Conservation (phyloP, 2,797 vertebrate genomes). For the Distichodus sexfasciatus region DNA sequence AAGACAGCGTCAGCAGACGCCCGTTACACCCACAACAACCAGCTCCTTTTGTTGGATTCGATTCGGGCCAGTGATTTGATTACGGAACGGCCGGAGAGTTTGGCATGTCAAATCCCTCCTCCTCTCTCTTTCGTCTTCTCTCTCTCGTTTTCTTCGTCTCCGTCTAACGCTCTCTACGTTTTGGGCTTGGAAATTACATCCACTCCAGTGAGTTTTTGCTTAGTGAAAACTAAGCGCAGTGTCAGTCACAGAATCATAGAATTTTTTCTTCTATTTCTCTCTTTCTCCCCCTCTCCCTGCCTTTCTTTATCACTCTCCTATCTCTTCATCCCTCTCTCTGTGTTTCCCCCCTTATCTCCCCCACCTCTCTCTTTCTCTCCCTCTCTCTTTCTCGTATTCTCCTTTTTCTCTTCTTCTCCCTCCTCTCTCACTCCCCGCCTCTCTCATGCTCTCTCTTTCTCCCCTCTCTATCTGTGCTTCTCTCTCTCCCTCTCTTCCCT, state of each 20-base stretch:
- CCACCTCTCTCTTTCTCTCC: constrained; percentile 10
- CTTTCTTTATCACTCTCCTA: constrained; percentile 8
- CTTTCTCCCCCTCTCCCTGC: background rate
- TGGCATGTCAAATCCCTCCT: background rate
- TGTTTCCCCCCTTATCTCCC: background rate
- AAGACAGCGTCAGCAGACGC: too few species aligned
- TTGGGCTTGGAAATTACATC: background rate
- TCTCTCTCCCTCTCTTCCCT: background rate
- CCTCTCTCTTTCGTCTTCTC: background rate
- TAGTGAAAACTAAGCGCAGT: too few species aligned
- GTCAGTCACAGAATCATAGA: too few species aligned
- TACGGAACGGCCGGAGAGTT: background rate
- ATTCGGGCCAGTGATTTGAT: constrained; percentile 13
- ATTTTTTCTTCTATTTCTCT: background rate
- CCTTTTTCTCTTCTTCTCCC: background rate
- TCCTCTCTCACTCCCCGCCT: background rate
- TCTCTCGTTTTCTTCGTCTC: background rate
- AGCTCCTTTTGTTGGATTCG: too few species aligned
- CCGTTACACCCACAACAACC: too few species aligned
- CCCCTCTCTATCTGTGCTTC: constrained; percentile 22
- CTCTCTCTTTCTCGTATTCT: background rate
- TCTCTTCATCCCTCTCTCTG: background rate
- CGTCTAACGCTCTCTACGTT: constrained; percentile 6
- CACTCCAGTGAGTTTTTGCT: background rate
- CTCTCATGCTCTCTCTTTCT: background rate